These are phyloP conservation scores for Polylopha cassiicola DNA, from an alignment of 2,888 invertebrate genomes.

Conservation along the genomic window DNA sequence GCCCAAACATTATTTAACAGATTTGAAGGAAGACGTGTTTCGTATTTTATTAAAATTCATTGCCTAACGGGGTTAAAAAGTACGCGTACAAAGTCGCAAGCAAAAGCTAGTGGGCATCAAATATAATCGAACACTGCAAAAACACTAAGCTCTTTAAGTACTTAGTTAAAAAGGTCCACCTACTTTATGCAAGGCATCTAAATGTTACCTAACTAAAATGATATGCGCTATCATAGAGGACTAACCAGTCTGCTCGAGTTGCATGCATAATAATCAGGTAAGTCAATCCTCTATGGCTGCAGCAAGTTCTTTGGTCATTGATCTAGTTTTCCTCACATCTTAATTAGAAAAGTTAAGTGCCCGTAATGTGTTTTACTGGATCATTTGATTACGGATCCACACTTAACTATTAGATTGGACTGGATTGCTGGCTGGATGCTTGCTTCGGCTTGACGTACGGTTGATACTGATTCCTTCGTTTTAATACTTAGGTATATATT, in stretches of 20 bases:
- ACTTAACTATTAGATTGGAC: conserved; percentile 36
- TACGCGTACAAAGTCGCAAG: no score
- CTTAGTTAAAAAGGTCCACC: no score
- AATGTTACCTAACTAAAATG: background rate
- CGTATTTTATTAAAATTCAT: no score
- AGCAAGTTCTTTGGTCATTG: conserved; percentile 19
- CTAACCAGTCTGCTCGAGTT: conserved; percentile 7
- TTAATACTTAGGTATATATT: no score
- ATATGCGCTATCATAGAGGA: conserved; percentile 5
- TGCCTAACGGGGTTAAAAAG: no score
- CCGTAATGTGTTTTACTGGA: conserved; percentile 44
- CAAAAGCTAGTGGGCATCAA: no score
- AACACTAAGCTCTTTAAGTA: no score
- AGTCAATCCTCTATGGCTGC: conserved; percentile 15
- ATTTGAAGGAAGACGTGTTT: no score
- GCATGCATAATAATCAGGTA: conserved; percentile 18
- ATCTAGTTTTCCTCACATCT: conserved; percentile 30
- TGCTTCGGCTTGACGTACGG: background rate
- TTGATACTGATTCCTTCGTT: background rate
- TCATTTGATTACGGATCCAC: conserved; percentile 42
- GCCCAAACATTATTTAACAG: no score
- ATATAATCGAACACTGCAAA: no score
- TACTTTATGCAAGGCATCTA: no score
- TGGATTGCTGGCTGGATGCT: conserved; percentile 26
- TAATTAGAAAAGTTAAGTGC: conserved; percentile 45